These are phyloP conservation scores for Capitulum mitella DNA, from an alignment of 2,888 invertebrate species.

Conservation along the genomic window DNA sequence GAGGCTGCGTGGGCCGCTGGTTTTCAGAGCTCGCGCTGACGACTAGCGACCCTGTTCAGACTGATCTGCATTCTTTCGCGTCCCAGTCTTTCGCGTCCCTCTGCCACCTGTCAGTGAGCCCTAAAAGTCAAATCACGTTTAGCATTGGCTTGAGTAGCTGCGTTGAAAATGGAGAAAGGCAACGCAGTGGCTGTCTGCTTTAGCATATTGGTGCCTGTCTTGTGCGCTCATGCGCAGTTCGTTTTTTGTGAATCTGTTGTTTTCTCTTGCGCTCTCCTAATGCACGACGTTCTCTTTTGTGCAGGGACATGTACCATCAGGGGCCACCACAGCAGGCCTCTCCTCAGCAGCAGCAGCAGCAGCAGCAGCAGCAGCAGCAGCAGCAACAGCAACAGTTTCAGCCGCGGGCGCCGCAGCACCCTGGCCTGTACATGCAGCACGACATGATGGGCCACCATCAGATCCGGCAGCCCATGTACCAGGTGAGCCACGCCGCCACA, in stretches of 20 bases:
- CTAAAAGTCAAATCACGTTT: no score
- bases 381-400: constrained; percentile 40
- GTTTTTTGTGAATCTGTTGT: no score
- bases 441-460: constrained; percentile 4
- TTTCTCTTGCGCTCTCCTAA: neutral
- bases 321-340: neutral
- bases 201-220: neutral
- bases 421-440: constrained; percentile 36
- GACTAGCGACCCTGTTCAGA: no score
- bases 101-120: no score
- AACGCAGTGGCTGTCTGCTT: neutral
- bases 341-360: neutral
- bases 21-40: no score
- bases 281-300: neutral
- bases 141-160: no score
- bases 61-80: no score
- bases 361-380: neutral
- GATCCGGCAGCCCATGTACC: constrained; percentile 1
- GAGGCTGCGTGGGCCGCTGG: no score
- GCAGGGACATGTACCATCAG: neutral
- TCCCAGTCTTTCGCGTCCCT: no score
- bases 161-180: no score
- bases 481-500: neutral
- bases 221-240: no score
- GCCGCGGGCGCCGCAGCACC: constrained; percentile 21